A percentile compares a stretch with the other conserved stretches of the same genome.
phyloP scores from a whole-genome alignment of 2,888 invertebrate genomes.

The Bembecia ichneumoniformis region DNA sequence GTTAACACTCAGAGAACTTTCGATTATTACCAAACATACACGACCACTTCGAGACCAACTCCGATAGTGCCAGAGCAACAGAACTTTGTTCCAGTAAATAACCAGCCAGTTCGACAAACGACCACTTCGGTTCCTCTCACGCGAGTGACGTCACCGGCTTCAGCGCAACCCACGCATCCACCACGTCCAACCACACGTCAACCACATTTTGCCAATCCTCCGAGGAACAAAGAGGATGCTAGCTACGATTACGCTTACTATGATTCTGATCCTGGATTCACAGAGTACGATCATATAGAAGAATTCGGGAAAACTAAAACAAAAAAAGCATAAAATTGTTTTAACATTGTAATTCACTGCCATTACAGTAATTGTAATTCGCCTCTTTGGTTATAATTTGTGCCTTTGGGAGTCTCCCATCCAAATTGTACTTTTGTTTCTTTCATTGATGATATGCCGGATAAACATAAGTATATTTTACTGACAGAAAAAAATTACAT shows the following conservation, averaged over 20 bases:
- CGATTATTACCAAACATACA: slow-evolving; percentile 54
- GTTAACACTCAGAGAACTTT: slow-evolving; percentile 45
- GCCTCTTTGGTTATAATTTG: slow-evolving; percentile 39
- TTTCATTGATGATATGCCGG: too few species aligned
- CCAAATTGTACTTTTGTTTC: too few species aligned
- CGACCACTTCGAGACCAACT: slow-evolving; percentile 50
- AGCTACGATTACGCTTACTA: slow-evolving; percentile 91
- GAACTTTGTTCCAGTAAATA: slow-evolving; percentile 15
- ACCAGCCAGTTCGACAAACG: slow-evolving; percentile 25
- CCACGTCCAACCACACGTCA: slow-evolving; percentile 20
- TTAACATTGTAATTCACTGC: slow-evolving; percentile 40
- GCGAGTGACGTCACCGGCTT: slow-evolving; percentile 7
- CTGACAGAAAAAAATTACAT: too few species aligned
- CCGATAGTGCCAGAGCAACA: slow-evolving; percentile 10
- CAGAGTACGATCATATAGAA: slow-evolving; percentile 73
- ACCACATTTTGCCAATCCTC: slow-evolving; percentile 36
- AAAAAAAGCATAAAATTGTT: slow-evolving; percentile 43
- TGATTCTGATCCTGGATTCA: slow-evolving; percentile 76
- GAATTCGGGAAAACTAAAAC: slow-evolving; percentile 76
- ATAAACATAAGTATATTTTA: too few species aligned
- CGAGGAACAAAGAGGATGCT: slow-evolving; percentile 76
- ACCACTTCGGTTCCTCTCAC: slow-evolving; percentile 28
- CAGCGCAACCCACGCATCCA: slow-evolving; percentile 7
- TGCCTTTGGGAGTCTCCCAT: too few species aligned
- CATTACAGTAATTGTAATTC: slow-evolving; percentile 64